phyloP scores from a whole-genome alignment of 2,113 vertebrate genomes.

The Lota lota region DNA sequence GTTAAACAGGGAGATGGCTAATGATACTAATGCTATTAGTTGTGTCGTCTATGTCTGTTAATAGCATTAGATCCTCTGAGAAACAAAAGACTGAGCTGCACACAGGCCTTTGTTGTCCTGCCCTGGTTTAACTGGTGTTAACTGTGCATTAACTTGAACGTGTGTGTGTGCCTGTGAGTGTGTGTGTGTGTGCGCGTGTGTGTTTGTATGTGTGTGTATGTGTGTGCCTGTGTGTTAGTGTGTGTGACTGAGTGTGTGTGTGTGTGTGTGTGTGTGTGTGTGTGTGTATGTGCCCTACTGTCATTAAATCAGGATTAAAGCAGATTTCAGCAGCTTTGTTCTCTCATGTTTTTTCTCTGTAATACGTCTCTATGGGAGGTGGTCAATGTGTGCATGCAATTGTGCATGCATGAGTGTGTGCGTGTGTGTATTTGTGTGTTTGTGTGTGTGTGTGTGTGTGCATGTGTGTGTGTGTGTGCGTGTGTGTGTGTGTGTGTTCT shows the following conservation, averaged over 20 bases:
- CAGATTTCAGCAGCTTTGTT: slow-evolving; percentile 49
- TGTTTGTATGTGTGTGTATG: slow-evolving; percentile 8
- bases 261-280: slow-evolving; percentile 2
- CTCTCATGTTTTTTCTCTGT: slow-evolving; percentile 17
- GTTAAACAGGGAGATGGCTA: slow-evolving; percentile 41
- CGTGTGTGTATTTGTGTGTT: neutral
- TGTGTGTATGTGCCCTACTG: slow-evolving; percentile 12
- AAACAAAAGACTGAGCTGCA: slow-evolving; percentile 17
- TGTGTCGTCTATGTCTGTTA: slow-evolving; percentile 24
- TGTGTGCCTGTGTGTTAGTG: too few species aligned
- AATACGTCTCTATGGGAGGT: slow-evolving; percentile 28
- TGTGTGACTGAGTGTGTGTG: slow-evolving; percentile 8
- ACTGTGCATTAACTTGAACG: slow-evolving; percentile 1
- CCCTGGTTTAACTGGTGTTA: slow-evolving; percentile 9
- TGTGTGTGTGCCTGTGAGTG: slow-evolving; percentile 2
- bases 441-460: slow-evolving; percentile 2
- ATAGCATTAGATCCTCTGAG: slow-evolving; percentile 26
- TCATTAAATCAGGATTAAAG: slow-evolving; percentile 53
- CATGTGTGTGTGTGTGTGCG: slow-evolving; percentile 14
- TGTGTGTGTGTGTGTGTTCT: neutral
- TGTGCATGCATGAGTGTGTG: slow-evolving; percentile 20
- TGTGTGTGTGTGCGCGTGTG: slow-evolving; percentile 3
- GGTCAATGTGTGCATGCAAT: neutral
- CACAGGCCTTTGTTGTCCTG: slow-evolving; percentile 22
- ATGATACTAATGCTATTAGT: slow-evolving; percentile 50